A percentile compares a stretch with the other conserved stretches of the same genome.
Evolutionary conservation across 2,888 invertebrate genomes (phyloP).

Genomic region (Thymelicus acteon): DNA sequence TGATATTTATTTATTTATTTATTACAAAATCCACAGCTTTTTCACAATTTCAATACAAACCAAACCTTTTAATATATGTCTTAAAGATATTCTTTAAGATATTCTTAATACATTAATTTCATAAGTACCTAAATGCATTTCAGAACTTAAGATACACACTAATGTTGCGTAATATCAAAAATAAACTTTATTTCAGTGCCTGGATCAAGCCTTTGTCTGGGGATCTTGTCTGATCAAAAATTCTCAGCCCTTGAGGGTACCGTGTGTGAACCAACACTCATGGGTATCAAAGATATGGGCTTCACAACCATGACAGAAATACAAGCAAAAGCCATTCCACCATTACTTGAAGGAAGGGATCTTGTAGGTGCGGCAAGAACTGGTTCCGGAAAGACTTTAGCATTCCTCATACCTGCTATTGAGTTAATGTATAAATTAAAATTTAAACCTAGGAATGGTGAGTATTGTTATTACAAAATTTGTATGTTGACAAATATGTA

Average conservation of each 20-base stretch:
- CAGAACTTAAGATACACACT: too few relatives aligned
- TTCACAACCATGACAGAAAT: constrained; percentile 98
- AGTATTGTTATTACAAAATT: constrained; percentile 44
- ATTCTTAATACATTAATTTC: too few relatives aligned
- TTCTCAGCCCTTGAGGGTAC: constrained; percentile 86
- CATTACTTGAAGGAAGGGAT: constrained; percentile 95
- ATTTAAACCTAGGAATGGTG: constrained; percentile 96
- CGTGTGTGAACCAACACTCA: constrained; percentile 93
- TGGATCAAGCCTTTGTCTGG: constrained; percentile 85
- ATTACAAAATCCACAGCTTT: too few relatives aligned
- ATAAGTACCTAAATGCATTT: too few relatives aligned
- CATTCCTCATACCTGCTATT: constrained; percentile 97
- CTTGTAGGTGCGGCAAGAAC: constrained; percentile 97
- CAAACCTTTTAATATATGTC: too few relatives aligned
- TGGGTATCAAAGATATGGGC: constrained; percentile 95
- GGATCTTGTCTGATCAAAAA: constrained; percentile 85
- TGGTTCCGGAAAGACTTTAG: constrained; percentile 98
- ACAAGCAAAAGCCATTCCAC: constrained; percentile 95
- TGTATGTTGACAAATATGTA: not conserved
- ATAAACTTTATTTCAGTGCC: constrained; percentile 80
- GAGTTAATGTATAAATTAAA: constrained; percentile 95
- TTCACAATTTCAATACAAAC: too few relatives aligned
- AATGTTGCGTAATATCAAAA: not conserved
- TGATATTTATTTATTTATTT: too few relatives aligned
- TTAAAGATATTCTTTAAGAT: too few relatives aligned